phyloP scores from a whole-genome alignment of 2,888 invertebrate species.

The Drosophila mimica region DNA sequence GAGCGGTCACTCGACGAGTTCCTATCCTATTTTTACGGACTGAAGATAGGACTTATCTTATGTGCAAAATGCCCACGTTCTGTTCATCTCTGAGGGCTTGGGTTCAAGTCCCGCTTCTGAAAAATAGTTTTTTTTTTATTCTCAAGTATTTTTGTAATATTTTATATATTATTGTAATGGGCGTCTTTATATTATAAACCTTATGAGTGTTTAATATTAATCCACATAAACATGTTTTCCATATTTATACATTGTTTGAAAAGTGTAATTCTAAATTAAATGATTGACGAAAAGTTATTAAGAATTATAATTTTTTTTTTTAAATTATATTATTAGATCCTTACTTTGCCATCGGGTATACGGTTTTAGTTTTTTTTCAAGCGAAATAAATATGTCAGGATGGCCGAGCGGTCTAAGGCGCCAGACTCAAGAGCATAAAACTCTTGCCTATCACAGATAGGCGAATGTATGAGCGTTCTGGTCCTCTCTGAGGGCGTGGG shows the following conservation, averaged over 20 bases:
- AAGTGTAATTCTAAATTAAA: not conserved
- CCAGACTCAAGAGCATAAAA: conserved; percentile 77
- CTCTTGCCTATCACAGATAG: conserved; percentile 60
- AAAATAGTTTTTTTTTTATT: not conserved
- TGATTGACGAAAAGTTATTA: not conserved
- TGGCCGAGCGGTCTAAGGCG: conserved; percentile 84
- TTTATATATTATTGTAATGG: not conserved
- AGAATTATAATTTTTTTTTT: not conserved
- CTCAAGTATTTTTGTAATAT: not conserved
- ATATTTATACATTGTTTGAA: not conserved
- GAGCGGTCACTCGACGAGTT: too few relatives aligned
- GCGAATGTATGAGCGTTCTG: conserved; percentile 58
- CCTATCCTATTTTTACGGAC: conserved; percentile 7
- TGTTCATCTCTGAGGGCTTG: conserved; percentile 66
- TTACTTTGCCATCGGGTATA: not conserved
- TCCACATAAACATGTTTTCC: not conserved
- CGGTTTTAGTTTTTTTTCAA: not conserved
- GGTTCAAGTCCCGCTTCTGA: conserved; percentile 45
- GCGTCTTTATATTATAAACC: not conserved
- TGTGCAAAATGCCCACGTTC: conserved; percentile 44
- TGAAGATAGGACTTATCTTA: not conserved
- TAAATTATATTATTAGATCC: not conserved
- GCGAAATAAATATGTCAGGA: conserved; percentile 65
- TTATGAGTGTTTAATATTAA: not conserved
- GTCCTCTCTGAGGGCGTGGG: conserved; percentile 68